Percentiles rank a stretch among this genome's conserved stretches.
phyloP scores from a whole-genome alignment of 2,113 vertebrate species.

The Myanophis thanlyinensis region DNA sequence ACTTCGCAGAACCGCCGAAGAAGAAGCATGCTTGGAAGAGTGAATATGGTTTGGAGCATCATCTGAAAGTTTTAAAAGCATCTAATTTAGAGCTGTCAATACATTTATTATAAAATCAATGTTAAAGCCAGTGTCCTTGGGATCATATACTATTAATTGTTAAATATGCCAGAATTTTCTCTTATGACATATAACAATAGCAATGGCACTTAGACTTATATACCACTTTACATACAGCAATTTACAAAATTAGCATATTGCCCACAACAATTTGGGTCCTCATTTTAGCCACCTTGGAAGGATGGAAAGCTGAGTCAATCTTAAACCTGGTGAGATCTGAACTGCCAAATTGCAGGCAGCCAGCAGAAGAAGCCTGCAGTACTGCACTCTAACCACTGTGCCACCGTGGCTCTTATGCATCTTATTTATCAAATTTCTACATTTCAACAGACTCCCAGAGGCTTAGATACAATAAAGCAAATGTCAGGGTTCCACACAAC shows the following conservation, averaged over 20 bases:
- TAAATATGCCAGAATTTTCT: slow-evolving; percentile 9
- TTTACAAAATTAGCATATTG: too few relatives aligned
- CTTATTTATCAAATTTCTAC: neutral
- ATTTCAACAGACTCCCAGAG: neutral
- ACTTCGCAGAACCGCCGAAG: slow-evolving; percentile 78
- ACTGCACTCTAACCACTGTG: too few relatives aligned
- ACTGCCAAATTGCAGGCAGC: too few relatives aligned
- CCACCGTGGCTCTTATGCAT: too few relatives aligned
- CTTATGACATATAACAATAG: neutral
- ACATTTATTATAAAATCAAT: slow-evolving; percentile 7
- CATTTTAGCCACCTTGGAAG: too few relatives aligned
- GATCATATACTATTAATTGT: neutral
- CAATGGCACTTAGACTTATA: too few relatives aligned
- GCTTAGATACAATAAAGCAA: neutral
- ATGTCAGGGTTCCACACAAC: too few relatives aligned
- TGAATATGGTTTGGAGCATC: slow-evolving; percentile 70
- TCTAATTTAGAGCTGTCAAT: neutral
- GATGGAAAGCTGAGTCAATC: too few relatives aligned
- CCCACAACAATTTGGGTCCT: too few relatives aligned
- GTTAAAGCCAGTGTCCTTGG: neutral
- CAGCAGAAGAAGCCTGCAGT: too few relatives aligned
- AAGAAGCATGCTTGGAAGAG: slow-evolving; percentile 75
- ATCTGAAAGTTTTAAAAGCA: slow-evolving; percentile 57
- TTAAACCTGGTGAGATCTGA: too few relatives aligned
- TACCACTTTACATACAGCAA: too few relatives aligned